Conservation (phyloP, 92 coral and sea anemone species). For the Porites divaricata region DNA sequence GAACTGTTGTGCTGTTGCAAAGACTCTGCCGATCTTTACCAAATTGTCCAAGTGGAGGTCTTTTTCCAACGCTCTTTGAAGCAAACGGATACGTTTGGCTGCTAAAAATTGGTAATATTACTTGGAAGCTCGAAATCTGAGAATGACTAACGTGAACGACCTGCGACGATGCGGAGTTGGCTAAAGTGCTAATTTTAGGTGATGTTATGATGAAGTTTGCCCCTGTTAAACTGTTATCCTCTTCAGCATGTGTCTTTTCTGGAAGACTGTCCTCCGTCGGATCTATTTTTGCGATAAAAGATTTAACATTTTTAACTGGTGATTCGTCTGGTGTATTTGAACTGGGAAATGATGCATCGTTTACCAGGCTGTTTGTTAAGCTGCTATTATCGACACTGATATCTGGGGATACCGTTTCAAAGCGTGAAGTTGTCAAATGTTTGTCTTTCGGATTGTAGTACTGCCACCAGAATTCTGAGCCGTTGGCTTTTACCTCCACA, state of each 20-base stretch:
- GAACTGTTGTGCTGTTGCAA: slow-evolving; percentile 23
- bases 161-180: background rate
- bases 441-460: slow-evolving; percentile 12
- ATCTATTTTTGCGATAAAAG: background rate
- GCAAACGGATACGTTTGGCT: background rate
- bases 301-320: background rate
- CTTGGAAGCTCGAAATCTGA: background rate
- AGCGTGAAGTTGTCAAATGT: background rate
- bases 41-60: background rate
- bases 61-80: background rate
- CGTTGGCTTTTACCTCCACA: slow-evolving; percentile 43
- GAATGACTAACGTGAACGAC: background rate
- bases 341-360: background rate
- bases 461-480: slow-evolving; percentile 50
- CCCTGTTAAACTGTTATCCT: background rate
- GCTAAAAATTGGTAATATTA: background rate
- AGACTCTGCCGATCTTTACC: background rate
- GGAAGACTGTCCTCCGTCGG: background rate
- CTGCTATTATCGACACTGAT: background rate
- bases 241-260: background rate
- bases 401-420: background rate
- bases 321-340: background rate
- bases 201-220: background rate
- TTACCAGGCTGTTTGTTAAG: background rate
- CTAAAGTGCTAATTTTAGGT: background rate